Evolutionary conservation across 2,888 invertebrate species (phyloP).

Genomic region (Diachrysia chrysitis): DNA sequence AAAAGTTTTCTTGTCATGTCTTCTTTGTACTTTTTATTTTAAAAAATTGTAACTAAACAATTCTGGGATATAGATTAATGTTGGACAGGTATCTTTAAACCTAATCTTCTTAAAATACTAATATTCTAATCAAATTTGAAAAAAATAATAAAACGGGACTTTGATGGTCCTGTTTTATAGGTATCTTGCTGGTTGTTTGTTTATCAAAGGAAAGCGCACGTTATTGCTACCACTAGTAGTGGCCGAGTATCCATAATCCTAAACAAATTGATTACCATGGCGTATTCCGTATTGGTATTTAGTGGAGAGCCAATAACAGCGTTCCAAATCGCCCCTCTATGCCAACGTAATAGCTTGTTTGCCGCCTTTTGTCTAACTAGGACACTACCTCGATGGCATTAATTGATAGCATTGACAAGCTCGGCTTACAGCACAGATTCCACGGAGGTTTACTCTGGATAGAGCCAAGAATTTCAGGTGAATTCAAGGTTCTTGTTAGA

Average conservation of each 20-base stretch:
- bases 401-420: constrained; percentile 83
- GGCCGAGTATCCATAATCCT: constrained; percentile 33
- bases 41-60: background rate
- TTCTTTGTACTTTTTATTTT: background rate
- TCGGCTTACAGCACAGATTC: constrained; percentile 67
- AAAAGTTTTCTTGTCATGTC: background rate
- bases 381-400: constrained; percentile 79
- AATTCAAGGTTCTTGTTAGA: constrained; percentile 52
- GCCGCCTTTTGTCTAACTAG: constrained; percentile 79
- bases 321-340: constrained; percentile 67
- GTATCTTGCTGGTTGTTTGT: background rate
- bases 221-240: constrained; percentile 26
- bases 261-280: constrained; percentile 46
- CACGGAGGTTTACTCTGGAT: constrained; percentile 56
- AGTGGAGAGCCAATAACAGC: constrained; percentile 65
- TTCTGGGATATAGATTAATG: background rate
- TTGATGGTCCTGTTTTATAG: no score
- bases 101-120: no score
- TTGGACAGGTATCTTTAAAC: background rate
- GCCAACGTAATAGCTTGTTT: constrained; percentile 72
- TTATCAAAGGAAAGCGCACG: constrained; percentile 24
- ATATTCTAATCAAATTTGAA: no score
- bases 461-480: constrained; percentile 57
- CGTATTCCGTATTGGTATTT: constrained; percentile 60
- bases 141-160: background rate